These are phyloP conservation scores for Aplysia californica DNA, from an alignment of 1,140 invertebrate genomes.

Conservation along the genomic window DNA sequence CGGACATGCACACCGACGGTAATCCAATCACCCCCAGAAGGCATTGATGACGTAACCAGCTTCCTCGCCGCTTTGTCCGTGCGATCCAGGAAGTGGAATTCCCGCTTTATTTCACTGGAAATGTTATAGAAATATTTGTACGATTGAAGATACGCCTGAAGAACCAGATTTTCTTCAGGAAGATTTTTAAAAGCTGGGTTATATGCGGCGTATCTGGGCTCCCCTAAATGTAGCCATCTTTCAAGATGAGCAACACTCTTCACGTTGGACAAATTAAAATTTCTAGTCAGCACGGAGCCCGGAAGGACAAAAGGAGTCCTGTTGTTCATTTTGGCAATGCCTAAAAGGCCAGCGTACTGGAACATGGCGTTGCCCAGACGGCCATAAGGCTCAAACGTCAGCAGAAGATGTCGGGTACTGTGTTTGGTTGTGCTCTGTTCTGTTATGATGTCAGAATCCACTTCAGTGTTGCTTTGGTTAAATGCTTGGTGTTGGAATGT, in stretches of 20 bases:
- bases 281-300: background rate
- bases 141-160: background rate
- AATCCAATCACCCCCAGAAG: background rate
- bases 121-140: background rate
- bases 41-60: background rate
- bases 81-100: background rate
- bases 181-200: background rate
- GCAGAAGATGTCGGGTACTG: too few relatives aligned
- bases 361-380: conserved; percentile 48
- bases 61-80: background rate
- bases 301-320: conserved; percentile 31
- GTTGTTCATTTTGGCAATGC: conserved; percentile 35
- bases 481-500: too few relatives aligned
- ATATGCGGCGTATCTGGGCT: background rate
- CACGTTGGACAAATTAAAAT: too few relatives aligned
- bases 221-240: background rate
- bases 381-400: too few relatives aligned
- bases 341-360: conserved; percentile 43
- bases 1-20: background rate
- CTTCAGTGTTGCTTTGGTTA: too few relatives aligned
- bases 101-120: background rate
- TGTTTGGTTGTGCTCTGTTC: too few relatives aligned
- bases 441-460: too few relatives aligned
- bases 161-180: background rate
- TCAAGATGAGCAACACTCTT: background rate